Evolutionary conservation across 2,888 invertebrate genomes (phyloP).

Genomic region (Brachypterus glaber): DNA sequence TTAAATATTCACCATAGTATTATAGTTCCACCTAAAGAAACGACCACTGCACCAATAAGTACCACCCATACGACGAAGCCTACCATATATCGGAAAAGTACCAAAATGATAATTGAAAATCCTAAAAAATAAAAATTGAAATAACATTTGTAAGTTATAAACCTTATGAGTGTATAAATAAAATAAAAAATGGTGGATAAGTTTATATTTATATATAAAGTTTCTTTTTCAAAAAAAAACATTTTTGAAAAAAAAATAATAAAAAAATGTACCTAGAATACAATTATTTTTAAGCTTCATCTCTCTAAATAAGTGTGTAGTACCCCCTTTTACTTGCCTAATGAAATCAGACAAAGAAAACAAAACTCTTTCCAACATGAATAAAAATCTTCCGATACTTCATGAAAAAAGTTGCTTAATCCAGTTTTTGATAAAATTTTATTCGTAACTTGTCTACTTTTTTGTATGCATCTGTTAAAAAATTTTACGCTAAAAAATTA

Average conservation of each 20-base stretch:
- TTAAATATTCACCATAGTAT: slow-evolving; percentile 46
- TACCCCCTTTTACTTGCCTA: slow-evolving; percentile 43
- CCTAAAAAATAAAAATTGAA: slow-evolving; percentile 39
- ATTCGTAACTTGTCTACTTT: slow-evolving; percentile 35
- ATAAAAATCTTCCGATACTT: slow-evolving; percentile 51
- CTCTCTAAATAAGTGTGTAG: too few species aligned
- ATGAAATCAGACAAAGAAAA: slow-evolving; percentile 49
- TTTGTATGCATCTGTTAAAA: slow-evolving; percentile 47
- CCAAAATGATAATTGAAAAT: slow-evolving; percentile 46
- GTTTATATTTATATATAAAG: too few species aligned
- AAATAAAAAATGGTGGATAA: too few species aligned
- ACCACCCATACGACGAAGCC: slow-evolving; percentile 55
- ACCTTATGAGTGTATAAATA: too few species aligned
- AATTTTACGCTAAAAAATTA: slow-evolving; percentile 43
- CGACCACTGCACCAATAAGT: slow-evolving; percentile 44
- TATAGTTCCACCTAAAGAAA: slow-evolving; percentile 45
- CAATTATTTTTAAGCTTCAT: slow-evolving; percentile 1
- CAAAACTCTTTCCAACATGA: slow-evolving; percentile 50
- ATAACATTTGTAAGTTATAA: too few species aligned
- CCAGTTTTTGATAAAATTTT: slow-evolving; percentile 44
- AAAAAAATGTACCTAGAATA: slow-evolving; percentile 5
- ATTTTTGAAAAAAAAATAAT: too few species aligned
- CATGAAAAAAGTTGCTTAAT: slow-evolving; percentile 45
- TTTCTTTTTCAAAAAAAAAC: too few species aligned
- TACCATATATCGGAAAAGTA: slow-evolving; percentile 50